phyloP scores from a whole-genome alignment of 1,140 invertebrate species.

The Drosophila ogumai region DNA sequence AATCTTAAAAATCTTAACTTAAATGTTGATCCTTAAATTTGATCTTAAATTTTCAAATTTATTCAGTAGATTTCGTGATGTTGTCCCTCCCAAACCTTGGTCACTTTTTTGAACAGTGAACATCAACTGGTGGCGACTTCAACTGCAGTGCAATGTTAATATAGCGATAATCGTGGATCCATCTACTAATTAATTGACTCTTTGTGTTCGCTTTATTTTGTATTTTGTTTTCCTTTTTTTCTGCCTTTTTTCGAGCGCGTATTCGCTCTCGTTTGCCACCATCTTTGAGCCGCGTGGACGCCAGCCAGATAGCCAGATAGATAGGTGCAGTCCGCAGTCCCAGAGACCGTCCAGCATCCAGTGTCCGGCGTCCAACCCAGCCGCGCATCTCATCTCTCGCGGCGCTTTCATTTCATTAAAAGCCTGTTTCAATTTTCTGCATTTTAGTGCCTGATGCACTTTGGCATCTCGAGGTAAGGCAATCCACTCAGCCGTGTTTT shows the following conservation, averaged over 20 bases:
- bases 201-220: conserved; percentile 71
- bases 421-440: conserved; percentile 85
- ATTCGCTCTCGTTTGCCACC: conserved; percentile 36
- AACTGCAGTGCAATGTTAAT: conserved; percentile 69
- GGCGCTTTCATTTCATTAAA: conserved; percentile 80
- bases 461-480: conserved; percentile 71
- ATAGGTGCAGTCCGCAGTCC: conserved; percentile 2
- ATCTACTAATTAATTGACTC: conserved; percentile 85
- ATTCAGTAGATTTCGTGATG: no score
- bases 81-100: no score
- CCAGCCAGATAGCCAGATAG: conserved; percentile 28
- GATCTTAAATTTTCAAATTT: no score
- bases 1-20: no score
- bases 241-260: no score
- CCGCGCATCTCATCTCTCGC: conserved; percentile 54
- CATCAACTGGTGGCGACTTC: conserved; percentile 1
- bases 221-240: conserved; percentile 26
- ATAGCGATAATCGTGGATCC: conserved; percentile 80
- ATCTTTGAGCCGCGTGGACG: conserved; percentile 30
- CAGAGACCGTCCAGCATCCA: background rate
- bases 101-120: conserved; percentile 4
- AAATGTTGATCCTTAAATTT: no score
- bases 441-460: conserved; percentile 84
- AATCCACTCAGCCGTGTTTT: conserved; percentile 24
- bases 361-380: conserved; percentile 1